Conservation (phyloP, 53 echinoderm and acorn worm genomes). For the Pentamera pediparva region DNA sequence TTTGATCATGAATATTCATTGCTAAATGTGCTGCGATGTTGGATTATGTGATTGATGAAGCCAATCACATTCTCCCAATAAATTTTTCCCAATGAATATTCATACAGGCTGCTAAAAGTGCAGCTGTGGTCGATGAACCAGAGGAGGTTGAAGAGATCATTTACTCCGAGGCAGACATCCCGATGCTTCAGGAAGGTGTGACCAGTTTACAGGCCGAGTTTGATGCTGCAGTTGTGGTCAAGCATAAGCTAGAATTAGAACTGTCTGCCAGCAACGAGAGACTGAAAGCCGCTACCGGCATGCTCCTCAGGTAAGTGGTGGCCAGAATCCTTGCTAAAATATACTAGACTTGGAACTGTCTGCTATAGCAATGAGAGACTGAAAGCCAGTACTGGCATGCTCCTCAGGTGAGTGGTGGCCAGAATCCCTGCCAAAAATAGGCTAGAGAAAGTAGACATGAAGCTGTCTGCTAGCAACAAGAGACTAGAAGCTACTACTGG, state of each 20-base stretch:
- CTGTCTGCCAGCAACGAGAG: slow-evolving; percentile 94
- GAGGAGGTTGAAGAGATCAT: slow-evolving; percentile 57
- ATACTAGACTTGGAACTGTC: slow-evolving; percentile 70
- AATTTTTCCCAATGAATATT: background rate
- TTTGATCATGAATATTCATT: too few species aligned
- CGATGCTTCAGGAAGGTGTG: slow-evolving; percentile 71
- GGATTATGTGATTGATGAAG: background rate
- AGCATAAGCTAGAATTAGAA: slow-evolving; percentile 86
- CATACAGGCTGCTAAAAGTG: slow-evolving; percentile 60
- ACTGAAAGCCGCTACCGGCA: slow-evolving; percentile 84
- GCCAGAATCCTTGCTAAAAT: background rate
- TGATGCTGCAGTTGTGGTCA: slow-evolving; percentile 88
- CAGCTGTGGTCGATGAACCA: slow-evolving; percentile 46
- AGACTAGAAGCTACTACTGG: background rate
- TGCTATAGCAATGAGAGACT: slow-evolving; percentile 97
- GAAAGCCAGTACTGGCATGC: slow-evolving; percentile 89
- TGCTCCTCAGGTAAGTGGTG: slow-evolving; percentile 83
- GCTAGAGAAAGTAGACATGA: background rate
- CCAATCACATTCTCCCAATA: background rate
- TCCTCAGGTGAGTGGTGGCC: slow-evolving; percentile 83
- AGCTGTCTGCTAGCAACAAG: background rate
- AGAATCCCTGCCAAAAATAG: too few species aligned
- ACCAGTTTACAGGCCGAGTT: slow-evolving; percentile 75
- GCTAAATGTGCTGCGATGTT: background rate
- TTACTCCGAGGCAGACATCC: slow-evolving; percentile 97